Evolutionary conservation across 2,888 invertebrate species (phyloP).

Genomic region (Bombylius discolor): DNA sequence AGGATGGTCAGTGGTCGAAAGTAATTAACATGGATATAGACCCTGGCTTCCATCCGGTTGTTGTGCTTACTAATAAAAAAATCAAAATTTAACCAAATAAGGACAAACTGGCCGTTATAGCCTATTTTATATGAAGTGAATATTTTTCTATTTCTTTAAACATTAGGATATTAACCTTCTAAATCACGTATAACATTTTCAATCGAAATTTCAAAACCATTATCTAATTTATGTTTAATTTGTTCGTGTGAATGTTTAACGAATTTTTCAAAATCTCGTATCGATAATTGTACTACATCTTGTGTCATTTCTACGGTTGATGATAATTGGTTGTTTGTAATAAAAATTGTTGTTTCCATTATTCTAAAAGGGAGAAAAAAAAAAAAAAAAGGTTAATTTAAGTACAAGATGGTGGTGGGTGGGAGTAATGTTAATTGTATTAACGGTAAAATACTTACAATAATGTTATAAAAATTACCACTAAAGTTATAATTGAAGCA

Average conservation of each 20-base stretch:
- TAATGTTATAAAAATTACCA: constrained; percentile 30
- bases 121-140: no score
- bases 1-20: no score
- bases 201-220: constrained; percentile 45
- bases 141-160: no score
- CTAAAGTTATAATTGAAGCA: constrained; percentile 27
- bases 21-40: no score
- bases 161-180: constrained; percentile 41
- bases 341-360: constrained; percentile 46
- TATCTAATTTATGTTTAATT: constrained; percentile 44
- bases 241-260: constrained; percentile 50
- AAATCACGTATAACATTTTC: constrained; percentile 49
- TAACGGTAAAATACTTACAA: constrained; percentile 21
- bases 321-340: constrained; percentile 49
- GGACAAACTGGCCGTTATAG: background rate
- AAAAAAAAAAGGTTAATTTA: constrained; percentile 2
- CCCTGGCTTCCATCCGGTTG: no score
- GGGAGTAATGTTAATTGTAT: no score
- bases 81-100: no score
- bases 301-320: constrained; percentile 43
- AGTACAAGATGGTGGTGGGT: background rate
- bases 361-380: constrained; percentile 31
- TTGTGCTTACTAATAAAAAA: no score
- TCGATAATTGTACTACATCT: constrained; percentile 41
- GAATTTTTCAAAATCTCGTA: constrained; percentile 48